Evolutionary conservation across 2,888 invertebrate species (phyloP), one percentile per base, ranked within the genome.

Genomic region (Tenthredo notha): DNA sequence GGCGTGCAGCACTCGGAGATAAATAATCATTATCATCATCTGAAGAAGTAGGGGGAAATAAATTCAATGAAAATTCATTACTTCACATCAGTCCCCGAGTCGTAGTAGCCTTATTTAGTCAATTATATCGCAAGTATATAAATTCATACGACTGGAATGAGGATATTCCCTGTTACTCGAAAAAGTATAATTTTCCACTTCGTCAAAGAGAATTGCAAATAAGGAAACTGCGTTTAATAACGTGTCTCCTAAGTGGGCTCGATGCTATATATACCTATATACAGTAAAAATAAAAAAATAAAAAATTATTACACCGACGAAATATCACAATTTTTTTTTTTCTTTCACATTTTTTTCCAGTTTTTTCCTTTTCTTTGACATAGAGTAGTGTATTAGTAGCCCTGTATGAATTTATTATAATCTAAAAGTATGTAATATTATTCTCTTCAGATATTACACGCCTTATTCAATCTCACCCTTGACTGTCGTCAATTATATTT

Each of bases 191-290:
- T 67, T 67, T 67, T 29, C 25, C 54, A 54, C 54, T 54, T 15
- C 67, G 67, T 65, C 65, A 65, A 67, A 67, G 67, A 25, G 29
- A 67, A 67, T 67, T 29, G 65, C 65, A 29, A 65, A 65, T 65
- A 65, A 29, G 65, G 25, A 65, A 50, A 50, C 50, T 50, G 50
- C 18, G 18, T 50, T 50, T n/a, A 18, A 50, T 50, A n/a, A 50
- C 12, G 65, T 65, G 29, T 21, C 25, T 29, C 25, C 12, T 15
- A 15, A n/a, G 65, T 25, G 21, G 25, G 29, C 33, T 15, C 67
- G 4, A 29, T 25, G 12, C 25, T 67, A 33, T 2, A 6, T 54
- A n/a, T 7, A 6, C 5, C 25, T 67, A 33, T 2, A 6, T 54
- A n/a, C n/a, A 6, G 12, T 47, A 15, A 37, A 37, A 37, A 37